Base-by-base conservation (phyloP, 2,888 invertebrate genomes). In the Axea sp. region DNA sequence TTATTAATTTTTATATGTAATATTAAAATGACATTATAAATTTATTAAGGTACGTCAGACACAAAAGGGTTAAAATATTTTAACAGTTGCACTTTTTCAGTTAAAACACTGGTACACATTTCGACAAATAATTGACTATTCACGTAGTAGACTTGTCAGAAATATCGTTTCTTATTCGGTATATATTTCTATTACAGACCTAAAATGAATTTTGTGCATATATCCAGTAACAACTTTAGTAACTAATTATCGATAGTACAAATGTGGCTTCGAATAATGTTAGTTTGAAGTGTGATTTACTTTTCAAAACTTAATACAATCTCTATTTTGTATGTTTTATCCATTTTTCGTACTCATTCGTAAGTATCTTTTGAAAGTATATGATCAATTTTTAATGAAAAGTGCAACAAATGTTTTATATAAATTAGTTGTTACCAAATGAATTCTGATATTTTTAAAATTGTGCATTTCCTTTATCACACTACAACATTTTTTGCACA, bases 101-200 rank as follows among this genome's bases (percentile, higher is more conserved):
- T 11, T 57, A 14, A 59, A 35, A 28, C 6, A 15, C 15, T 11
- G 1, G 15, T 15, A 26, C 6, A 12, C 9, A 39, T 1, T 22
- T 11, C 6, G 4, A 8, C n/a, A 31, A 14, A 14, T 9, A 11
- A 35, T 53, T 53, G 26, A 55, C 14, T 35, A 22, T 28, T 47
- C 24, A 55, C 14, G 5, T 17, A 47, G 5, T 17, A 51, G 5
- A 30, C 6, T 43, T 12, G 15, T 17, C 11, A 14, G 9, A 24
- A 28, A 1, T 3, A 57, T 31, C 47, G 14, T 14, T 45, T 68
- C 35, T 64, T 31, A 60, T 39, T 39, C n/a, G 22, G 45, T 62
- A 35, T 43, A 37, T 72, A 59, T 65, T 72, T 59, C 22, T 51
- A 72, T 72, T 72, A 45, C 72, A 72, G 72, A 72, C 64, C 28